Conservation (phyloP, 1,140 invertebrate genomes). For the Meteorus sp. region DNA sequence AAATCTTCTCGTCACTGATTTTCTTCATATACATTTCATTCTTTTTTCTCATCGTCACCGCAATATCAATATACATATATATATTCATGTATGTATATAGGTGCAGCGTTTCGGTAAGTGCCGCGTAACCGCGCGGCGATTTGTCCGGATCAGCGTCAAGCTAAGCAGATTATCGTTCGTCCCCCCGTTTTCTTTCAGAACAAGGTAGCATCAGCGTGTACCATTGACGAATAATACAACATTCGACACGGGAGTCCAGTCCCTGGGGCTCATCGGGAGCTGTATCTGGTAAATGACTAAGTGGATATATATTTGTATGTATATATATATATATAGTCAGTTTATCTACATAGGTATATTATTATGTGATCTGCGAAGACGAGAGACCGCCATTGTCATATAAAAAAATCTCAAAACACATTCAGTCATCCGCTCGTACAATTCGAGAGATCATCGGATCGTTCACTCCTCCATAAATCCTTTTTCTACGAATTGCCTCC, state of each 20-base stretch:
- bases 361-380: no score
- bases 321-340: background rate
- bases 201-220: constrained; percentile 7
- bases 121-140: constrained; percentile 54
- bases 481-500: no score
- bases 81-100: background rate
- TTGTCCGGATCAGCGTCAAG: constrained; percentile 57
- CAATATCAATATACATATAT: no score
- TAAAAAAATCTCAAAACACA: no score
- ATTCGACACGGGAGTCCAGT: constrained; percentile 11
- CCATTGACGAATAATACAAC: background rate
- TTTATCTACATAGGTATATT: background rate
- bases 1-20: no score
- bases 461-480: no score
- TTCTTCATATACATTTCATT: no score
- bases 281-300: constrained; percentile 13
- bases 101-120: constrained; percentile 36
- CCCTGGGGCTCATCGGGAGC: background rate
- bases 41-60: no score
- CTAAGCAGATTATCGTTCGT: constrained; percentile 54
- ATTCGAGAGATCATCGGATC: no score
- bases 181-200: constrained; percentile 19
- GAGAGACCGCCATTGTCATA: no score
- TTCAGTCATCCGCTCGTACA: no score
- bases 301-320: background rate